Conservation (phyloP, 2,797 vertebrate genomes). For the Pelobates cultripes region DNA sequence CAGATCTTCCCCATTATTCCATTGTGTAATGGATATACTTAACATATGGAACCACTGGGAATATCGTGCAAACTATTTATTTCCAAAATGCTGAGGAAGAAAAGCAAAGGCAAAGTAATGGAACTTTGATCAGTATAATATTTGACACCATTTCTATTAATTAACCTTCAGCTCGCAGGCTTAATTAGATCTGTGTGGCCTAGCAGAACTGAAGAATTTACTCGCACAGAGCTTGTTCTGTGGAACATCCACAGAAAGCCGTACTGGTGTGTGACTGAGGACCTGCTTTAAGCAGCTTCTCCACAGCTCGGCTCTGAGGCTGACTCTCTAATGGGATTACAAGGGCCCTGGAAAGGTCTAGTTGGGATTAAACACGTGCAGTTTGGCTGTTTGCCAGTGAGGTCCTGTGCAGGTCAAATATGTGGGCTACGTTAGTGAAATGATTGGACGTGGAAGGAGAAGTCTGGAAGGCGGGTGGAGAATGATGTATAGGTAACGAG, state of each 20-base stretch:
- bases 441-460: not conserved
- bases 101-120: not conserved
- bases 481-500: too few species aligned
- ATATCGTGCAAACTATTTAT: too few species aligned
- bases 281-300: slow-evolving; percentile 43
- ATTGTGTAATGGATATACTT: too few species aligned
- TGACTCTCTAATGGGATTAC: slow-evolving; percentile 66
- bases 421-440: not conserved
- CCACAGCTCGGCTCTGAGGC: slow-evolving; percentile 29
- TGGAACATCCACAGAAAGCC: slow-evolving; percentile 30
- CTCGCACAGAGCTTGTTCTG: not conserved
- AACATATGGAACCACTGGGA: too few species aligned
- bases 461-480: not conserved
- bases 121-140: slow-evolving; percentile 51
- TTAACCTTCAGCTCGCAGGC: slow-evolving; percentile 53
- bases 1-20: too few species aligned
- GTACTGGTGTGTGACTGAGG: slow-evolving; percentile 5
- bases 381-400: slow-evolving; percentile 31
- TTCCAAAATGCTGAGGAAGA: too few species aligned
- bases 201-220: slow-evolving; percentile 5
- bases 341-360: slow-evolving; percentile 51
- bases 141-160: slow-evolving; percentile 56
- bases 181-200: slow-evolving; percentile 59
- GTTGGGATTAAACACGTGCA: slow-evolving; percentile 28
- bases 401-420: slow-evolving; percentile 9